Evolutionary conservation across 2,113 vertebrate species (phyloP).

Genomic region (Cyrtonyx montezumae): DNA sequence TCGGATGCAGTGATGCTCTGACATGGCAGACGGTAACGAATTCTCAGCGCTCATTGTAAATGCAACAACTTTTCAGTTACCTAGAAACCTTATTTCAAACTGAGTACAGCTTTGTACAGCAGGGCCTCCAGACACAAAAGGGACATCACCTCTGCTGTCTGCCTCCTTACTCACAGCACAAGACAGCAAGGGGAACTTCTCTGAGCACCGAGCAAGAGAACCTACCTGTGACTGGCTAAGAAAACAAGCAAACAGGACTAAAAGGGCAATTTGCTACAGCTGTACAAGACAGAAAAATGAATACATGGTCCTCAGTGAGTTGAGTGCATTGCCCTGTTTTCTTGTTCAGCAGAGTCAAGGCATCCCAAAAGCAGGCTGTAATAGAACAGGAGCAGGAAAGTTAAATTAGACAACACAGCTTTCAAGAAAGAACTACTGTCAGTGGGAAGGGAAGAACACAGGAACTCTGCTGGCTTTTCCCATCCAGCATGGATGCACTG

Average conservation of each 20-base stretch:
- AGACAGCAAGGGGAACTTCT: not conserved
- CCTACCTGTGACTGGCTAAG: not conserved
- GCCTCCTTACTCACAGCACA: not conserved
- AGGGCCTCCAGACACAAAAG: not conserved
- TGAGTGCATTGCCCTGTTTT: not conserved
- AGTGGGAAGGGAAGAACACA: not conserved
- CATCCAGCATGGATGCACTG: not conserved
- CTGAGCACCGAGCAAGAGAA: not conserved
- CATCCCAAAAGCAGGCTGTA: not conserved
- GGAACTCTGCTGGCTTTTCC: not conserved
- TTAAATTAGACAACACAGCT: not conserved
- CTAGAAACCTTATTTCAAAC: slow-evolving; percentile 10
- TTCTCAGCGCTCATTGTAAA: slow-evolving; percentile 1
- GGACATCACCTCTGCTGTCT: not conserved
- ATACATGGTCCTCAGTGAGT: not conserved
- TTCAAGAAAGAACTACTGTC: not conserved
- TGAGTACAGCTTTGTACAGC: not conserved
- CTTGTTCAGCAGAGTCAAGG: slow-evolving; percentile 31
- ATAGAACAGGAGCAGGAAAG: not conserved
- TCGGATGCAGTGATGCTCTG: not conserved
- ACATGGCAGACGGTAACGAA: not conserved
- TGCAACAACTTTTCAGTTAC: slow-evolving; percentile 20
- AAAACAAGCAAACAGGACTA: slow-evolving; percentile 32
- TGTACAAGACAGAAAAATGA: slow-evolving; percentile 10
- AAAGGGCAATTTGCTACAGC: slow-evolving; percentile 20